Conservation (phyloP, 2,113 vertebrate species). For the Hymenochirus boettgeri region DNA sequence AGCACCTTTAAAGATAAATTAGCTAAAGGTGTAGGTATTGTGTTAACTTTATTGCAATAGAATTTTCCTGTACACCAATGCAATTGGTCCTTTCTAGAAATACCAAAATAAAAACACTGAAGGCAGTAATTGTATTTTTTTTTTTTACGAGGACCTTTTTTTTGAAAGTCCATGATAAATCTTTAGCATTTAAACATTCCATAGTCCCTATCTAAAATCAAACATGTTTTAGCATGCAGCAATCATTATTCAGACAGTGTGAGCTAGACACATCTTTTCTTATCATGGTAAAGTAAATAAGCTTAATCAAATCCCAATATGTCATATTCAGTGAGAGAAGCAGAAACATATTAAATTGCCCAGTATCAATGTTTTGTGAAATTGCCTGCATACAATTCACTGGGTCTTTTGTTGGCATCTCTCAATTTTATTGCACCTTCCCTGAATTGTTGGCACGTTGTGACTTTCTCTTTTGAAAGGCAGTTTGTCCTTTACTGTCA, state of each 20-base stretch:
- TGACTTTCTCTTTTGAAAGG: constrained; percentile 25
- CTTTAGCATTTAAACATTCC: no score
- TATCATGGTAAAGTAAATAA: constrained; percentile 5
- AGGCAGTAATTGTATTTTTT: no score
- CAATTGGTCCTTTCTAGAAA: no score
- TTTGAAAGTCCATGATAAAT: no score
- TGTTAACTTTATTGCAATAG: no score
- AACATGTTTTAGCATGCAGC: not conserved
- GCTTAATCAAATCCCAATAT: constrained; percentile 25
- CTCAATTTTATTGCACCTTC: not conserved
- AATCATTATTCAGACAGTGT: not conserved
- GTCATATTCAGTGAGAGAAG: constrained; percentile 7
- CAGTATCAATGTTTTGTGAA: constrained; percentile 24
- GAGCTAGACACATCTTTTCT: not conserved
- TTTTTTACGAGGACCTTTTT: no score
- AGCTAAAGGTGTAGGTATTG: no score
- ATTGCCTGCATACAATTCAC: not conserved
- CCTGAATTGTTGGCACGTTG: constrained; percentile 18
- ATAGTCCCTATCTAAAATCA: not conserved
- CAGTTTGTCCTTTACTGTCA: constrained; percentile 37
- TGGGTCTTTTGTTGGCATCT: not conserved
- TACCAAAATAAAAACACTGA: no score
- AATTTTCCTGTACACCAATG: no score
- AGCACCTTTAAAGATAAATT: no score
- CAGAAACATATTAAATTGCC: constrained; percentile 16